Conservation (phyloP, 1,140 invertebrate species). For the Drosophila setifemur region DNA sequence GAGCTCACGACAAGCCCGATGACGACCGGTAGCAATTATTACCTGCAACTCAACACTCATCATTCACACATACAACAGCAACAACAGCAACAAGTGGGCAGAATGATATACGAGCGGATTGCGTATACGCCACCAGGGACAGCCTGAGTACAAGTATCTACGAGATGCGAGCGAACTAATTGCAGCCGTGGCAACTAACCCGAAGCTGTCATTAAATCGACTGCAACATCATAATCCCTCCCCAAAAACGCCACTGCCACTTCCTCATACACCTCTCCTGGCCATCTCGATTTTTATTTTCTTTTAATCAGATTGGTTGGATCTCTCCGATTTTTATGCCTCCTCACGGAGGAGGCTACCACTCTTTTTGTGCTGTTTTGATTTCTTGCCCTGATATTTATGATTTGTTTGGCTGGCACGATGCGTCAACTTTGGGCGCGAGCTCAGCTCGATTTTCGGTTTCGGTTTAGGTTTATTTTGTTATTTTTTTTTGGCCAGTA, state of each 20-base stretch:
- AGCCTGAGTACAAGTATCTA: conserved; percentile 19
- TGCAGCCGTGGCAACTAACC: conserved; percentile 38
- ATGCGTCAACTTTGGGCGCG: conserved; percentile 55
- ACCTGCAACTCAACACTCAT: conserved; percentile 70
- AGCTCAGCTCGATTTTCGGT: conserved; percentile 41
- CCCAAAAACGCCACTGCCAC: conserved; percentile 20
- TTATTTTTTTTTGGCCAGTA: conserved; percentile 13
- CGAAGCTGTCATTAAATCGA: conserved; percentile 74
- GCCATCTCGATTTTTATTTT: not conserved
- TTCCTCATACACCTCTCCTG: conserved; percentile 3
- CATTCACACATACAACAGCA: conserved; percentile 49
- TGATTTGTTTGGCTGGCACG: conserved; percentile 56
- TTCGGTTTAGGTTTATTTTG: not conserved
- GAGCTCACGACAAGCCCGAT: conserved; percentile 56
- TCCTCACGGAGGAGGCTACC: conserved; percentile 34
- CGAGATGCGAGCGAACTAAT: conserved; percentile 31
- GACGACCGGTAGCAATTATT: conserved; percentile 79
- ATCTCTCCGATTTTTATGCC: conserved; percentile 40
- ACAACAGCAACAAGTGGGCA: not conserved
- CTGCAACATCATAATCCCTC: conserved; percentile 73
- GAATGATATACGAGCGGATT: conserved; percentile 47
- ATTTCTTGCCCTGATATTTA: conserved; percentile 29
- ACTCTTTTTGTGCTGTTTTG: too few species aligned
- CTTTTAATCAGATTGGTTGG: conserved; percentile 67
- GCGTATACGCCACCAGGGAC: conserved; percentile 43